Base-by-base conservation (phyloP, 2,888 invertebrate genomes). In the Branchipolynoe longqiensis region DNA sequence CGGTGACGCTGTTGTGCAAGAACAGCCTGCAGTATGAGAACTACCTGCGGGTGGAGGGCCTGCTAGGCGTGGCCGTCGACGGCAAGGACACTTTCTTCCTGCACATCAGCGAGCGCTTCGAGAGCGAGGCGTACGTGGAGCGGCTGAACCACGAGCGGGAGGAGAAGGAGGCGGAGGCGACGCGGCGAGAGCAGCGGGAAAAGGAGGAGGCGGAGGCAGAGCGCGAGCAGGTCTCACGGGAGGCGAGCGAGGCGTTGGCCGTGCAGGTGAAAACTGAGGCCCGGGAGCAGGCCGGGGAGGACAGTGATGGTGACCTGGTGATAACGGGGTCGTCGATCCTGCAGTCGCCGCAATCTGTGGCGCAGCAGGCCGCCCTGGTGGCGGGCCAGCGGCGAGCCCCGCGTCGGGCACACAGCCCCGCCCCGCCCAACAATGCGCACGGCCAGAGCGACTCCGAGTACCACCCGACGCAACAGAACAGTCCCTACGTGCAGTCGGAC, bases 11-110 rank as follows among this genome's bases (percentile, higher is more conserved):
- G 18, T 28, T 78, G 6, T 78, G 78, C 31, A 78, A 78, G 28
- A 78, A 78, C 78, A 78, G 78, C 25, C 48, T 78, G 12, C 78
- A 78, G 48, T 78, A 41, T 41, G 78, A 78, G 48, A 78, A 78
- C 18, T 54, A 48, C 28, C 31, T 78, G 48, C 78, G 78, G 8
- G 78, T 78, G 0, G 78, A 78, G 28, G 78, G 78, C 12, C 54
- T 78, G 28, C 78, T 78, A 28, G 78, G 78, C 18, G 78, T 78
- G 18, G 78, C 78, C 48, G 78, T 78, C 22, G 78, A 78, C n/a
- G 78, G 48, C 78, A 78, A 78, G 25, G 78, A 78, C 48, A 78
- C 78, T 14, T 78, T 78, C 54, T 78, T 78, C 78, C 22, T 78
- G 54, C 78, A 78, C 33, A 78, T 78, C 18, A 78, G 78, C 54